phyloP scores from a whole-genome alignment of 2,113 vertebrate species.

The Podarcis cretensis region DNA sequence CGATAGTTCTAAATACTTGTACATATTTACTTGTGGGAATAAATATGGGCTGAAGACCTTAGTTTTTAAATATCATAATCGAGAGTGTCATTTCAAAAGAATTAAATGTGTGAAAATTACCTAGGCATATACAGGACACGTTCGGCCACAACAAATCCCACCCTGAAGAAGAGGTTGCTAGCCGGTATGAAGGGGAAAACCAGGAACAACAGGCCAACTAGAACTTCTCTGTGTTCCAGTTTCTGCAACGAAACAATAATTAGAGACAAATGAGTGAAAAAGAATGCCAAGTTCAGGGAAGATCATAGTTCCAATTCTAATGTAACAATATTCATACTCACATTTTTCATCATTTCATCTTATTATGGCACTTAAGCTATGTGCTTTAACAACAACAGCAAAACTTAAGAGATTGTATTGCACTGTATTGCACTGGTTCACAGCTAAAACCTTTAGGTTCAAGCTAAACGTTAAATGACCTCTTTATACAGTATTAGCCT shows the following conservation, averaged over 20 bases:
- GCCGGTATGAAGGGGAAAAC: conserved; percentile 97
- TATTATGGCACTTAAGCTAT: background rate
- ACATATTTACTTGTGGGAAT: background rate
- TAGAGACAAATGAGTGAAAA: conserved; percentile 65
- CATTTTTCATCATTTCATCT: background rate
- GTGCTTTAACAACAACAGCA: background rate
- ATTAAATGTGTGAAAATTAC: conserved; percentile 75
- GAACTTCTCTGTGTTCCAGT: conserved; percentile 86
- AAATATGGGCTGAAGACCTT: background rate
- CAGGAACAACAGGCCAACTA: conserved; percentile 92
- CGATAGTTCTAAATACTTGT: background rate
- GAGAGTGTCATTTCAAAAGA: conserved; percentile 54
- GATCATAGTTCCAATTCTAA: background rate
- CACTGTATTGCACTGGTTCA: background rate
- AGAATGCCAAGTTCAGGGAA: conserved; percentile 33
- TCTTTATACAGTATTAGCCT: too few relatives aligned
- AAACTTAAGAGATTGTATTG: background rate
- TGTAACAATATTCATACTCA: background rate
- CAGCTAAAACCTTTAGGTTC: too few relatives aligned
- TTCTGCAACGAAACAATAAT: conserved; percentile 82
- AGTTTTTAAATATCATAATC: conserved; percentile 38
- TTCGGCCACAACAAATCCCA: conserved; percentile 98
- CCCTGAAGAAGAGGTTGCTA: conserved; percentile 98
- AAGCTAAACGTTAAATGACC: too few relatives aligned
- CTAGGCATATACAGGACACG: conserved; percentile 99